Evolutionary conservation across 1,140 invertebrate genomes (phyloP).

Genomic region (Eriosoma lanigerum): DNA sequence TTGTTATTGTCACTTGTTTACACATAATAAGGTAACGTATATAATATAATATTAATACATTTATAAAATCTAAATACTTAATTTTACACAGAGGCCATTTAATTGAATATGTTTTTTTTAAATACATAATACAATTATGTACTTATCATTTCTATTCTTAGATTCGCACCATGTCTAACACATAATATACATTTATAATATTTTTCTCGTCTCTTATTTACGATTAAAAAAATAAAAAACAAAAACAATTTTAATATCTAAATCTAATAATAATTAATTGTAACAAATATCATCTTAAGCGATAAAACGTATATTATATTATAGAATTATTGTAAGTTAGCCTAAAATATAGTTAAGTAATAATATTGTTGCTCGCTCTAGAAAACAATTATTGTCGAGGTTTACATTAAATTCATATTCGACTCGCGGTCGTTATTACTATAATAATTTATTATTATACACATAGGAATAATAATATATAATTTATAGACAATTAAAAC

Average conservation of each 20-base stretch:
- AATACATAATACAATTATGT: no score
- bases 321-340: background rate
- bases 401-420: constrained; percentile 43
- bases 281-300: background rate
- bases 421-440: background rate
- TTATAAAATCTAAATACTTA: constrained; percentile 4
- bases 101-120: background rate
- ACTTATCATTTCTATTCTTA: no score
- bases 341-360: background rate
- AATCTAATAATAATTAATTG: background rate
- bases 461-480: background rate
- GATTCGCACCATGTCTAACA: no score
- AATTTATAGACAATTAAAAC: no score
- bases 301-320: no score
- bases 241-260: no score
- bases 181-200: no score
- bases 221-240: no score
- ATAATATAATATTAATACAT: background rate
- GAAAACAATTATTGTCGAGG: constrained; percentile 39
- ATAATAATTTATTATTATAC: constrained; percentile 12
- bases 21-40: background rate
- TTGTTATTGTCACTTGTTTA: constrained; percentile 30
- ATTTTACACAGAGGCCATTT: background rate
- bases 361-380: background rate
- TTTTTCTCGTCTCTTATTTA: no score